A percentile compares a stretch with the other conserved stretches of the same genome.
phyloP scores from a whole-genome alignment of 2,888 invertebrate genomes.

The Macaria liturata region DNA sequence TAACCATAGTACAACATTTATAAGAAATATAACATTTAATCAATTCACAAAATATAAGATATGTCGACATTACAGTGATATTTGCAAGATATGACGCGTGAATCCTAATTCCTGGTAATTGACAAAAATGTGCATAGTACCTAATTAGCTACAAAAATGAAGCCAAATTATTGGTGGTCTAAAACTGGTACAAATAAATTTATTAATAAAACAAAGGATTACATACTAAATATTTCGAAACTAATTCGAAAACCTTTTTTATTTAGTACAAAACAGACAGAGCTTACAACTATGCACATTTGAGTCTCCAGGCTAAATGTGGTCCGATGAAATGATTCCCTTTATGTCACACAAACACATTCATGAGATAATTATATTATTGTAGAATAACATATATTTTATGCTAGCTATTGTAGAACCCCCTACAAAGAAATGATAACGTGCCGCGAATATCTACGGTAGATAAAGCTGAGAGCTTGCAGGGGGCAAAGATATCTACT shows the following conservation, averaged over 20 bases:
- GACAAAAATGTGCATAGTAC: not conserved
- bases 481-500: constrained; percentile 8
- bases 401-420: constrained; percentile 27
- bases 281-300: not conserved
- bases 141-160: too few relatives aligned
- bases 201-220: too few relatives aligned
- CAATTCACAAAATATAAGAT: constrained; percentile 80
- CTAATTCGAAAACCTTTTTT: too few relatives aligned
- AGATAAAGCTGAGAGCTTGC: constrained; percentile 2
- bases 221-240: too few relatives aligned
- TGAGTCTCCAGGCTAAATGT: constrained; percentile 6
- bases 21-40: constrained; percentile 71
- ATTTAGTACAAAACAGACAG: too few relatives aligned
- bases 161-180: too few relatives aligned
- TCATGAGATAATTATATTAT: constrained; percentile 21
- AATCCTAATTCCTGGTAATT: constrained; percentile 39
- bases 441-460: constrained; percentile 4
- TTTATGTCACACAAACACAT: constrained; percentile 22
- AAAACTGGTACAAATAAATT: too few relatives aligned
- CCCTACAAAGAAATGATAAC: constrained; percentile 15
- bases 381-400: constrained; percentile 26
- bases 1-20: constrained; percentile 77
- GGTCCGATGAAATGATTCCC: constrained; percentile 7
- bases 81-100: constrained; percentile 68
- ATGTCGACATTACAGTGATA: constrained; percentile 78